Base-by-base conservation (phyloP, 2,113 vertebrate genomes). In the Mesembrinibis cayennensis region DNA sequence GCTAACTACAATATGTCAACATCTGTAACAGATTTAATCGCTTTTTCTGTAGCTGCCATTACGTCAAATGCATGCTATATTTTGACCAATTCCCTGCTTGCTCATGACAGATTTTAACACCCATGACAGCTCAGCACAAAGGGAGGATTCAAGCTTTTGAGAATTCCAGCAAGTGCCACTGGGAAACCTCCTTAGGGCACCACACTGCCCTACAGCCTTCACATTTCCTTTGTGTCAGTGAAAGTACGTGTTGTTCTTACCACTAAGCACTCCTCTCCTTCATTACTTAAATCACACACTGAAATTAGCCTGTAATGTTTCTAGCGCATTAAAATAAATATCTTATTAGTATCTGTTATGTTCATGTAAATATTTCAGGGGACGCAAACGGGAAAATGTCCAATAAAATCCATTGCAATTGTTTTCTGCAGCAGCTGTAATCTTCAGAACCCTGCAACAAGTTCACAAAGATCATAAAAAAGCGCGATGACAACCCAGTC, bases 1-100 rank as follows among this genome's bases (percentile, higher is more conserved):
- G 59, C 67, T 94, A 91, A 93, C 72, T 89, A 50, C 69, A 94
- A 74, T 73, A 83, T 89, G 65, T 90, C 65, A 89, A 78, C 83
- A 93, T 91, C 87, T 94, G 89, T 44, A 91, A 76, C 30, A 93
- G 23, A 76, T 91, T 93, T 52, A 82, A 82, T 65, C 23, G 29
- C 27, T 42, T 86, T 77, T 86, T 52, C 84, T 89, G 29, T 65
- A 79, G 81, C 70, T 18, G 25, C 44, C 70, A 93, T 74, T 82
- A 76, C 23, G 26, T 90, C 81, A 94, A 90, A 90, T 55, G 23
- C n/a, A 40, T 50, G 40, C 49, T 95, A 9, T 89, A 91, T 93
- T 96, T 94, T 88, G 52, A 90, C 89, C 76, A 83, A 55, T 80
- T 92, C 79, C 30, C 36, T 49, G 16, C 53, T 81, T 90, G 38